Evolutionary conservation across 2,797 vertebrate genomes (phyloP).

Genomic region (Chrosomus eos): DNA sequence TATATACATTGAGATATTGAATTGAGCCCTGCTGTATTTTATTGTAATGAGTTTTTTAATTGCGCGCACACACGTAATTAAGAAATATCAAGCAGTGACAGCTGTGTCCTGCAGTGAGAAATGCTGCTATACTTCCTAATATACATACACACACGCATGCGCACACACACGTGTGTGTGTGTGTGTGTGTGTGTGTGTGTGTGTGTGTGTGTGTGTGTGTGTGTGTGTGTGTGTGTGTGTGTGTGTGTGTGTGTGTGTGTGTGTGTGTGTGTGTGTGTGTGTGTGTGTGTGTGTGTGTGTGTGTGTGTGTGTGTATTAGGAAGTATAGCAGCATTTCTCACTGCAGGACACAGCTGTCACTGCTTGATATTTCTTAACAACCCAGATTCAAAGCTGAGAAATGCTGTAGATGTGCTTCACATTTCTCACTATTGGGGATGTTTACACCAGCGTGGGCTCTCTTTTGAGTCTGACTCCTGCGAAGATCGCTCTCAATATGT

Average conservation of each 20-base stretch:
- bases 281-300: too few species aligned
- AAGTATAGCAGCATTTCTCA: not conserved
- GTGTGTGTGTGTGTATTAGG: not conserved
- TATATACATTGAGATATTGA: not conserved
- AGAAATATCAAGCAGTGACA: not conserved
- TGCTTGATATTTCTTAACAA: not conserved
- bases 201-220: too few species aligned
- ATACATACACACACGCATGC: not conserved
- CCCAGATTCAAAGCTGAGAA: not conserved
- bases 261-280: not conserved
- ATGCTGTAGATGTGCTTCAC: not conserved
- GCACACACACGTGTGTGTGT: rapidly evolving
- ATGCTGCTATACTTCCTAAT: not conserved
- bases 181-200: too few species aligned
- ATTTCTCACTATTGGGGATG: not conserved
- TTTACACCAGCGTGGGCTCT: constrained; percentile 1
- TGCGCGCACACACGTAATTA: too few species aligned
- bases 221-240: too few species aligned
- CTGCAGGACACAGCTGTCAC: not conserved
- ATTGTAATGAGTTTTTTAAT: not conserved
- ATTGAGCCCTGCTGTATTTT: constrained; percentile 1
- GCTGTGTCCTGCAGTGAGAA: not conserved
- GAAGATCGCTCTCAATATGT: not conserved
- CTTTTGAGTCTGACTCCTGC: not conserved
- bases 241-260: too few species aligned